These are phyloP conservation scores for Saguinus midas DNA, from an alignment of 2,113 vertebrate species.

Conservation along the genomic window DNA sequence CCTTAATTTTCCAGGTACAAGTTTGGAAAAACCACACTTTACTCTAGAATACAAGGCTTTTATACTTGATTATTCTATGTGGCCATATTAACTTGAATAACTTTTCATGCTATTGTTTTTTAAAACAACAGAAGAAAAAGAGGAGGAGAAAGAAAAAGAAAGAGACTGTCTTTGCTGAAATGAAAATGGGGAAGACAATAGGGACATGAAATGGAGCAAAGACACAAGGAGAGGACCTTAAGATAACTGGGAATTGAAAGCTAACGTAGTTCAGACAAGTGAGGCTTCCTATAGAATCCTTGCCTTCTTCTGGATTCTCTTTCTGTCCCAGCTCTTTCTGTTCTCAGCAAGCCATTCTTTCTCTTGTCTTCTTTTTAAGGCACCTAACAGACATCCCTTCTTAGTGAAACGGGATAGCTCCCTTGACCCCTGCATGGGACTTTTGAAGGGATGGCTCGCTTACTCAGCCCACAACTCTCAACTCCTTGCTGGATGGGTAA, in stretches of 20 bases:
- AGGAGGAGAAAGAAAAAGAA: background rate
- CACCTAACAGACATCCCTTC: background rate
- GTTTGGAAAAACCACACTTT: background rate
- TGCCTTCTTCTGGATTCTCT: background rate
- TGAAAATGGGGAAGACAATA: background rate
- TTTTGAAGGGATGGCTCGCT: no score
- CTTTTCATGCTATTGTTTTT: background rate
- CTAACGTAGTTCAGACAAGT: background rate
- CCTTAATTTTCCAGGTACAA: conserved; percentile 33
- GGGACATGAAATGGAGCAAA: background rate
- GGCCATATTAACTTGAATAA: background rate
- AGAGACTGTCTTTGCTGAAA: background rate
- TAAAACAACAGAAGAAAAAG: background rate
- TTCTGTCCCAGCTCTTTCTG: background rate
- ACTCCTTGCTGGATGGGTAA: no score
- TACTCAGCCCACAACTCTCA: no score
- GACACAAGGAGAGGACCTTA: background rate
- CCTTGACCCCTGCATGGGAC: no score
- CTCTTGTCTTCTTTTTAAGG: background rate
- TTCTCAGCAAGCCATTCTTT: background rate
- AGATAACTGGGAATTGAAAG: background rate
- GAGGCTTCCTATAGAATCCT: background rate
- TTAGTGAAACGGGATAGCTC: no score
- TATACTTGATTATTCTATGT: background rate
- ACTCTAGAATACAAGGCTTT: background rate